Base-by-base conservation (phyloP, 1,140 invertebrate genomes). In the Halyomorpha halys region DNA sequence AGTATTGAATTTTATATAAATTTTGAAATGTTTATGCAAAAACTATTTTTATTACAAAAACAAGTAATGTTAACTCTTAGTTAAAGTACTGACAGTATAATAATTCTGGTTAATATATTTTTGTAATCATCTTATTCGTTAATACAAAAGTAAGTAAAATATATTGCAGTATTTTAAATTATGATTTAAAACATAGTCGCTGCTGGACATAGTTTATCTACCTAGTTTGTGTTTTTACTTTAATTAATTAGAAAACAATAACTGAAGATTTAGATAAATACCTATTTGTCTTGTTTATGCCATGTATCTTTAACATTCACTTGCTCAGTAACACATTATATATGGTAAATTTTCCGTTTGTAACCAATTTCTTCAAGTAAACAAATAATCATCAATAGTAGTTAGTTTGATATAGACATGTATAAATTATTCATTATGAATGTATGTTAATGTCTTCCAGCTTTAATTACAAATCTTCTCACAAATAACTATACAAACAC, bases 391-490 rank as follows among this genome's bases (percentile, higher is more conserved):
- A 39, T 39, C 34, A 39, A 39, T 39, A 39, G 34, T 39, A 39
- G 34, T 39, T 39, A 39, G 34, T 39, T 39, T 39, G 34, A 49
- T 49, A 19, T 49, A 49, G 53, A 25, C 15, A 56, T 9, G 23
- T 56, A 23, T 23, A 21, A 56, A 56, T 23, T 25, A 23, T 62
- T 59, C 25, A 39, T 23, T 64, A 51, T 64, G 45, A 53, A 59
- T 64, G 53, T 59, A 59, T 64, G 63, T 64, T 59, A 14, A 64
- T 64, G 63, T 64, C 63, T 64, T 64, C 63, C 63, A 64, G 19
- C 16, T 27, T 18, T 27, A 44, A 39, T 39, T 39, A 39, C 34
- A 39, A 39, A 39, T 59, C 34, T 19, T 21, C 44, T 21, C 21
- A 56, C 27, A 15, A 16, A n/a, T 64, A 18, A 25, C 47, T 56